Evolutionary conservation across 2,797 vertebrate species (phyloP).

Genomic region (Enteromius mattozi): DNA sequence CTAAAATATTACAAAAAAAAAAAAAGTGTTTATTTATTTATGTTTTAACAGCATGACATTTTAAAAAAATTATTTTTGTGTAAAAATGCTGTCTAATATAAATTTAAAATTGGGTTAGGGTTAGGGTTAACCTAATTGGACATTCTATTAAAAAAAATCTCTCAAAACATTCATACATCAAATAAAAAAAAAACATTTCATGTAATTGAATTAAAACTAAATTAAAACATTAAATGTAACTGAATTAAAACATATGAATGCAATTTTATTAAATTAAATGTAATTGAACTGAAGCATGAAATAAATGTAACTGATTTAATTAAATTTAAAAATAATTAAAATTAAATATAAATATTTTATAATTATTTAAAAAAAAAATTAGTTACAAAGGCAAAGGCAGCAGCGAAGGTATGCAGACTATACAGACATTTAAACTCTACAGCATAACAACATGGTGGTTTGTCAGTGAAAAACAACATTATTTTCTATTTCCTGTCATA

Average conservation of each 20-base stretch:
- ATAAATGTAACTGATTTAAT: not conserved
- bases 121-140: not conserved
- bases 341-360: not conserved
- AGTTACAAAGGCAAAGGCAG: not conserved
- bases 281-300: not conserved
- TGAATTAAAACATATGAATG: not conserved
- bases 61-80: too few relatives aligned
- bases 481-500: constrained; percentile 10
- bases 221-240: not conserved
- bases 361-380: not conserved
- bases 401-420: not conserved
- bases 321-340: not conserved
- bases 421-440: not conserved
- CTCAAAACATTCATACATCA: not conserved
- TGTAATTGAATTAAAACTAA: not conserved
- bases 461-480: not conserved
- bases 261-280: too few relatives aligned
- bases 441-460: constrained; percentile 1
- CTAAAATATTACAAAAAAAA: too few relatives aligned
- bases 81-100: not conserved
- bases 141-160: not conserved
- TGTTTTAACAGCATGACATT: too few relatives aligned
- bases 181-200: not conserved
- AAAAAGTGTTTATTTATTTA: too few relatives aligned
- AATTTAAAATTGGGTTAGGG: not conserved